A percentile compares a stretch with the other conserved stretches of the same genome.
Conservation (phyloP, 2,888 invertebrate species). For the Apodemia zela region DNA sequence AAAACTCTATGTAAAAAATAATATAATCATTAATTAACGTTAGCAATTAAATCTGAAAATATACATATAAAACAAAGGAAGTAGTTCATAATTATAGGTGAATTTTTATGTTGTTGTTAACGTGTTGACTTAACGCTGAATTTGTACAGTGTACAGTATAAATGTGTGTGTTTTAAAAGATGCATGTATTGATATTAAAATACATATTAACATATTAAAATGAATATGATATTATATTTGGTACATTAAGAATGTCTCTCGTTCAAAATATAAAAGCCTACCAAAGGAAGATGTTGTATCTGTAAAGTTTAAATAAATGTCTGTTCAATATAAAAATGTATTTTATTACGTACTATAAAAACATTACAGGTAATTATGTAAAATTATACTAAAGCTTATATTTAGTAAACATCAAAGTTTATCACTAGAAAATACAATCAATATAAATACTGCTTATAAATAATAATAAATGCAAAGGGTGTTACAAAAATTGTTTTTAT, state of each 20-base stretch:
- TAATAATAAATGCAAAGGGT: too few species aligned
- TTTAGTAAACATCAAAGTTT: too few species aligned
- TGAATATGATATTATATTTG: conserved; percentile 13
- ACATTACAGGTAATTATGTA: not conserved
- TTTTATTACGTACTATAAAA: conserved; percentile 39
- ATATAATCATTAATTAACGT: too few species aligned
- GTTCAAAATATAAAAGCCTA: conserved; percentile 40
- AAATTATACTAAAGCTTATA: too few species aligned
- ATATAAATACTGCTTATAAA: too few species aligned
- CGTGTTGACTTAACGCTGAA: not conserved
- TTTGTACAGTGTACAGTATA: not conserved
- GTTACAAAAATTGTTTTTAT: too few species aligned
- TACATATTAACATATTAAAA: not conserved
- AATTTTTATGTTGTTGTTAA: not conserved
- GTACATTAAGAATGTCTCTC: conserved; percentile 28
- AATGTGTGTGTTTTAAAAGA: not conserved
- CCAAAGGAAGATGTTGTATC: conserved; percentile 48
- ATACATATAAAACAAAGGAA: too few species aligned
- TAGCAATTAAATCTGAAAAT: too few species aligned
- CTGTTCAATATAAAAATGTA: conserved; percentile 54
- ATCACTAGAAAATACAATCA: too few species aligned
- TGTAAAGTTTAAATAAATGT: conserved; percentile 77
- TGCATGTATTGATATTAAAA: conserved; percentile 2
- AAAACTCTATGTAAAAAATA: too few species aligned
- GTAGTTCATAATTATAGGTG: not conserved